Percentiles rank a stretch among this genome's conserved stretches.
Conservation (phyloP, 2,888 invertebrate species). For the Hecatera dysodea region DNA sequence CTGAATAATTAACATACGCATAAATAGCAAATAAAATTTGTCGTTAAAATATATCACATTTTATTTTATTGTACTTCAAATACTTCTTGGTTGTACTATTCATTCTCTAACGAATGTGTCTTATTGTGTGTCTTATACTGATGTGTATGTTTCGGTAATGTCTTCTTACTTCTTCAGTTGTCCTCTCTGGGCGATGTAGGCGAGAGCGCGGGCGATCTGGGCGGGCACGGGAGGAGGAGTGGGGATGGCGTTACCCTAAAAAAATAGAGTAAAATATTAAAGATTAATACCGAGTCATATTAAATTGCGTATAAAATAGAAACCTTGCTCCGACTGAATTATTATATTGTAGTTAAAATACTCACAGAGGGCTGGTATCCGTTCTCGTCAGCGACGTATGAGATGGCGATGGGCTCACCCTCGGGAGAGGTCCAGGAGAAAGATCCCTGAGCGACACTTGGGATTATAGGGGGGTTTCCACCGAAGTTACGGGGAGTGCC, state of each 20-base stretch:
- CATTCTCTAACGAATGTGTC: slow-evolving; percentile 35
- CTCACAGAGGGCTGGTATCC: slow-evolving; percentile 92
- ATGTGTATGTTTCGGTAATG: slow-evolving; percentile 49
- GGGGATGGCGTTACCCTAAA: slow-evolving; percentile 84
- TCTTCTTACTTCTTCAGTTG: slow-evolving; percentile 66
- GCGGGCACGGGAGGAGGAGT: slow-evolving; percentile 88
- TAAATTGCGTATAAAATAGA: background rate
- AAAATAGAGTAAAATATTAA: slow-evolving; percentile 49
- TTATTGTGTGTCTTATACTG: slow-evolving; percentile 32
- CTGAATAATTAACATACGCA: slow-evolving; percentile 44
- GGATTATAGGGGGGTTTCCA: slow-evolving; percentile 77
- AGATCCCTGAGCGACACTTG: slow-evolving; percentile 88
- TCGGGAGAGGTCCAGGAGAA: slow-evolving; percentile 91
- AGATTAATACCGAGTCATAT: background rate
- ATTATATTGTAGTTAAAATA: slow-evolving; percentile 14
- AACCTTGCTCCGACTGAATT: background rate
- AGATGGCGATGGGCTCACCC: slow-evolving; percentile 89
- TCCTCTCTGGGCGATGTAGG: slow-evolving; percentile 71
- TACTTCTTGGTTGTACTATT: slow-evolving; percentile 62
- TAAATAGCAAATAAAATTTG: slow-evolving; percentile 57
- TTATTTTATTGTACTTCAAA: slow-evolving; percentile 55
- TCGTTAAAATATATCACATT: slow-evolving; percentile 71
- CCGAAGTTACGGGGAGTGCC: slow-evolving; percentile 89
- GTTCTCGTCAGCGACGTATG: slow-evolving; percentile 92
- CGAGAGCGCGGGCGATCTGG: slow-evolving; percentile 85